A percentile compares a stretch with the other conserved stretches of the same genome.
Evolutionary conservation across 2,888 invertebrate genomes (phyloP).

Genomic region (Gerosis bhagava): DNA sequence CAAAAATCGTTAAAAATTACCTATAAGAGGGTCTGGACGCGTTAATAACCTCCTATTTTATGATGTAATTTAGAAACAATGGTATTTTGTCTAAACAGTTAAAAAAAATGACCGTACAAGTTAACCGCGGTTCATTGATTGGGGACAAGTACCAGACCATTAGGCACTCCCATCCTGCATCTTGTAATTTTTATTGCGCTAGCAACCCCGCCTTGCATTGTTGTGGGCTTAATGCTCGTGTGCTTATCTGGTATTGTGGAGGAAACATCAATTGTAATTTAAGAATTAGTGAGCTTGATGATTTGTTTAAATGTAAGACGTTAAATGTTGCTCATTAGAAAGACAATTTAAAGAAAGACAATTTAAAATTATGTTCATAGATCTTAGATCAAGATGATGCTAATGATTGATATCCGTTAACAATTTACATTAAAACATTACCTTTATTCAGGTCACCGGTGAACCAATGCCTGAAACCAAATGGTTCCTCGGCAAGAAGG

Average conservation of each 20-base stretch:
- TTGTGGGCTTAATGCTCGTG: conserved; percentile 62
- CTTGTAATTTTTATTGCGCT: conserved; percentile 72
- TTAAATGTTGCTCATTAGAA: too few species aligned
- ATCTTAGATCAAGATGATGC: too few species aligned
- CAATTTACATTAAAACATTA: background rate
- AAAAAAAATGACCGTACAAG: too few species aligned
- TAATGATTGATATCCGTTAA: background rate
- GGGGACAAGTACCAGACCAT: conserved; percentile 54
- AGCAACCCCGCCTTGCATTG: conserved; percentile 74
- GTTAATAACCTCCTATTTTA: background rate
- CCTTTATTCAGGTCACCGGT: conserved; percentile 82
- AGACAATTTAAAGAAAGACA: too few species aligned
- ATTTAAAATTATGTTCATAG: too few species aligned
- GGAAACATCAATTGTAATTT: conserved; percentile 22
- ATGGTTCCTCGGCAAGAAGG: conserved; percentile 93
- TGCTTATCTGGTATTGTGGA: conserved; percentile 17
- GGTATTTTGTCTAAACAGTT: too few species aligned
- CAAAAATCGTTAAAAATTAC: too few species aligned
- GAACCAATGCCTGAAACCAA: conserved; percentile 97
- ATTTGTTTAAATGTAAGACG: too few species aligned
- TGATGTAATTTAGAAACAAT: conserved; percentile 7
- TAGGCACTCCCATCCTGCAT: conserved; percentile 74
- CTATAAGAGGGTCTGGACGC: too few species aligned
- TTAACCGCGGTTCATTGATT: conserved; percentile 50
- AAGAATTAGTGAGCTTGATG: too few species aligned